Conservation (phyloP, 2,888 invertebrate species). For the Trichogramma evanescens region DNA sequence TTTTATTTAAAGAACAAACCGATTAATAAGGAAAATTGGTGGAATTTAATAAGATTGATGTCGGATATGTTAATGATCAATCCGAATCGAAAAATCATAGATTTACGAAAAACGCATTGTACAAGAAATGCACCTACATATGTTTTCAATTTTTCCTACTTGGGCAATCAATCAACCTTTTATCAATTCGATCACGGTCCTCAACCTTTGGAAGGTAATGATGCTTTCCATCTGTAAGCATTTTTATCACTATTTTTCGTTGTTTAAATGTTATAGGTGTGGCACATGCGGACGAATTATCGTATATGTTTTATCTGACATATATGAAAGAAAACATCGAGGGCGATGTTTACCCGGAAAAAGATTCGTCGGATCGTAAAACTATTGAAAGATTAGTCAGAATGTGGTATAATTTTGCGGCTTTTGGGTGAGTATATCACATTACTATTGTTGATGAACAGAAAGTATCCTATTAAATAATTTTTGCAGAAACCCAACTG, state of each 20-base stretch:
- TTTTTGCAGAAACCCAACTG: conserved; percentile 31
- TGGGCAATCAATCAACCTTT: conserved; percentile 7
- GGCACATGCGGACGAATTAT: conserved; percentile 57
- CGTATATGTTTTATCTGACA: conserved; percentile 51
- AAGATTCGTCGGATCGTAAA: conserved; percentile 27
- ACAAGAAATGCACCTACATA: conserved; percentile 45
- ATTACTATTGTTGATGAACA: background rate
- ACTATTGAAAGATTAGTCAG: conserved; percentile 27
- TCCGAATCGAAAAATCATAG: conserved; percentile 41
- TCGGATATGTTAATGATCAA: conserved; percentile 49
- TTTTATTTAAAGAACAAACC: conserved; percentile 50
- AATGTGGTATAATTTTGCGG: conserved; percentile 37
- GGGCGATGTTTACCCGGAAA: conserved; percentile 2
- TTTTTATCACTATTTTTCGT: background rate
- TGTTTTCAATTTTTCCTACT: conserved; percentile 54
- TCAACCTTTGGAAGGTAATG: conserved; percentile 10
- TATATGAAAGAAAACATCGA: conserved; percentile 25
- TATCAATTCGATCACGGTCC: conserved; percentile 7
- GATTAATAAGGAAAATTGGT: conserved; percentile 25
- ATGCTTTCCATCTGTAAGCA: no score
- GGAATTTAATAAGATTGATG: conserved; percentile 8
- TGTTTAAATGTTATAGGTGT: conserved; percentile 44
- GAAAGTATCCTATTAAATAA: background rate
- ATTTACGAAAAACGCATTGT: conserved; percentile 4
- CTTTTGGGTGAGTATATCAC: conserved; percentile 29